Evolutionary conservation across 2,113 vertebrate species (phyloP).

Genomic region (Piaya cayana): DNA sequence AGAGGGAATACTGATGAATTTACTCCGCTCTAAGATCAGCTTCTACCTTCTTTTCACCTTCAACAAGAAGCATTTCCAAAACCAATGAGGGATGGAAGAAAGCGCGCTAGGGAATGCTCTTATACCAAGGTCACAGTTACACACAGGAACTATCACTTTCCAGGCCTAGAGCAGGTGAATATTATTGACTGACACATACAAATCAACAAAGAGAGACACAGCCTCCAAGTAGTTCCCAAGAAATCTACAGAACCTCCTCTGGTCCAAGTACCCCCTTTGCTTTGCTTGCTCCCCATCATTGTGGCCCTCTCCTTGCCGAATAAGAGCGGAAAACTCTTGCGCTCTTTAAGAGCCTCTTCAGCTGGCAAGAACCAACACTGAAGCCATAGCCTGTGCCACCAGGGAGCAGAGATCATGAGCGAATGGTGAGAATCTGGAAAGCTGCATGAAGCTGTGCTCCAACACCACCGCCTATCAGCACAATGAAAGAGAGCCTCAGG

Average conservation of each 20-base stretch:
- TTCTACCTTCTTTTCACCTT: neutral
- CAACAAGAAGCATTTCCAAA: neutral
- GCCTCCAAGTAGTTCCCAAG: neutral
- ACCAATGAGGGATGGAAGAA: neutral
- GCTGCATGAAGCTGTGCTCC: neutral
- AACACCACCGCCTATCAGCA: neutral
- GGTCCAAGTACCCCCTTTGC: neutral
- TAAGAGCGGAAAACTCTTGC: neutral
- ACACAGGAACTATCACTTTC: neutral
- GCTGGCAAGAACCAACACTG: neutral
- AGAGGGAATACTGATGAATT: neutral
- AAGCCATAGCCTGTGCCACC: neutral
- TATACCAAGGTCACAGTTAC: neutral
- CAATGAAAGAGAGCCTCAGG: neutral
- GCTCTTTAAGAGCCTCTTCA: neutral
- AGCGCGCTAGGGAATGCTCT: neutral
- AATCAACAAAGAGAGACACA: neutral
- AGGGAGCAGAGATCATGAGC: neutral
- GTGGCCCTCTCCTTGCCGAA: fast-evolving
- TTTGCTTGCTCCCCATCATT: neutral
- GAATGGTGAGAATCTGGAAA: neutral
- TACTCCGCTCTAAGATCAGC: neutral
- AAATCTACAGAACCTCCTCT: neutral
- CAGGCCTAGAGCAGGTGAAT: neutral
- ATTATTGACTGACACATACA: neutral